Conservation (phyloP, 2,113 vertebrate species). For the Zeus faber region DNA sequence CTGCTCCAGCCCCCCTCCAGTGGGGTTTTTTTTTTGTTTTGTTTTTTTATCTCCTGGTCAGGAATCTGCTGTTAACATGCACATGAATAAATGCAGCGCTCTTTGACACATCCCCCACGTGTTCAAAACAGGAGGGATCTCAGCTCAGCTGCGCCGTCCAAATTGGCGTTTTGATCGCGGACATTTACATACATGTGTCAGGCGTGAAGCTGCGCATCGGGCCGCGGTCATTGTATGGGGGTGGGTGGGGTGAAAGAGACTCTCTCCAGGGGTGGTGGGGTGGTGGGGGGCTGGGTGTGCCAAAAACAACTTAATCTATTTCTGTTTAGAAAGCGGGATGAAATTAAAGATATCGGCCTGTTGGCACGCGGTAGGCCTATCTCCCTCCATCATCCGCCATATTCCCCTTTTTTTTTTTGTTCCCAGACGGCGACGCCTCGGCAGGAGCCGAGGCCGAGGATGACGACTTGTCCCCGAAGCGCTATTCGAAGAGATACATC, state of each 20-base stretch:
- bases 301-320: no score
- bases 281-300: background rate
- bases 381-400: no score
- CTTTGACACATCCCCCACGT: constrained; percentile 43
- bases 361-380: no score
- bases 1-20: constrained; percentile 69
- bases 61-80: constrained; percentile 42
- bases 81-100: constrained; percentile 65
- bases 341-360: no score
- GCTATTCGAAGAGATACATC: constrained; percentile 27
- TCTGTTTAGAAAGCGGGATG: no score
- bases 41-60: constrained; percentile 42
- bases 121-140: constrained; percentile 34
- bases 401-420: no score
- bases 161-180: constrained; percentile 57
- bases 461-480: constrained; percentile 33
- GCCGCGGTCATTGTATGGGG: constrained; percentile 24
- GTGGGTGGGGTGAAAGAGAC: no score
- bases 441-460: constrained; percentile 25
- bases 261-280: background rate
- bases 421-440: no score
- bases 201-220: constrained; percentile 20
- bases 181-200: constrained; percentile 50
- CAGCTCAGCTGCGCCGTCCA: constrained; percentile 54
- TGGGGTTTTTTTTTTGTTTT: constrained; percentile 61